phyloP scores from a whole-genome alignment of 2,797 vertebrate species.

The Hemitrygon akajei region DNA sequence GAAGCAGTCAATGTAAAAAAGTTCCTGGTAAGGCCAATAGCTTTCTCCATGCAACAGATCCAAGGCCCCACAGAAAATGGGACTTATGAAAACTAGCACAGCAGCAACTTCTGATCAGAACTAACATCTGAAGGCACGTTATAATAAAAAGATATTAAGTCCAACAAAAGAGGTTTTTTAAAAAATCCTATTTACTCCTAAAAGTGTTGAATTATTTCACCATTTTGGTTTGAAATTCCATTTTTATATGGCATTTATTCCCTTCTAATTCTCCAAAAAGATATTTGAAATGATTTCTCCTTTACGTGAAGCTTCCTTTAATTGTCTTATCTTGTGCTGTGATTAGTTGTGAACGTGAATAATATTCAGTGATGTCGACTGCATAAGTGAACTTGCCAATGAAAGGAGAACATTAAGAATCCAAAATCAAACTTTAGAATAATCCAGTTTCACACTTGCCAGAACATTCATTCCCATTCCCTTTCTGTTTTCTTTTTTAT shows the following conservation, averaged over 20 bases:
- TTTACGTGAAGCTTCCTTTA: not conserved
- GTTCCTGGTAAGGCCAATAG: not conserved
- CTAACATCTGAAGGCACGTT: not conserved
- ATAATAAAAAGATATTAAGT: not conserved
- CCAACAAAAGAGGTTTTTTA: not conserved
- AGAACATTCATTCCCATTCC: not conserved
- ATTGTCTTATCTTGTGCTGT: not conserved
- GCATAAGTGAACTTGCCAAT: not conserved
- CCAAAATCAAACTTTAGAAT: not conserved
- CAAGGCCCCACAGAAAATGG: not conserved
- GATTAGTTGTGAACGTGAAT: not conserved
- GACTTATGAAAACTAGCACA: not conserved
- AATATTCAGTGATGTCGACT: not conserved
- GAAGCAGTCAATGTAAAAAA: not conserved
- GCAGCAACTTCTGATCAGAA: slow-evolving; percentile 3
- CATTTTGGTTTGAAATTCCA: not conserved
- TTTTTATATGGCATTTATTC: not conserved
- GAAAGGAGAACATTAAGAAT: not conserved
- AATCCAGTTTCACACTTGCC: not conserved
- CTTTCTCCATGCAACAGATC: not conserved
- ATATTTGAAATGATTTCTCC: not conserved
- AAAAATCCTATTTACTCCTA: not conserved
- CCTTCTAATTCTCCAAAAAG: not conserved
- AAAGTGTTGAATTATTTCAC: not conserved
- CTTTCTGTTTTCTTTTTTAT: not conserved